Base-by-base conservation (phyloP, 2,113 vertebrate genomes). In the Phoxinus phoxinus region DNA sequence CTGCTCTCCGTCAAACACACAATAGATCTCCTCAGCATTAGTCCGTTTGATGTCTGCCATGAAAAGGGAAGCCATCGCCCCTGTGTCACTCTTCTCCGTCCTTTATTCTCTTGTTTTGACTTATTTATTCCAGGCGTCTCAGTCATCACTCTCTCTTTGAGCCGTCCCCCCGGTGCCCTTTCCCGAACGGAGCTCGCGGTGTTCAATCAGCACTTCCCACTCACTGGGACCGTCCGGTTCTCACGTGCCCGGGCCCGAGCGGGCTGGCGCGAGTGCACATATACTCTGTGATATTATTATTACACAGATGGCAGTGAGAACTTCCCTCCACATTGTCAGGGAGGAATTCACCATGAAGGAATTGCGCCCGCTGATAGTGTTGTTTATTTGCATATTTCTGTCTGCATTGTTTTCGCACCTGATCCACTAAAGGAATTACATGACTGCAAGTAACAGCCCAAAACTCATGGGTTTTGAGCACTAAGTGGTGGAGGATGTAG, bases 31-130 rank as follows among this genome's bases (percentile, higher is more conserved):
- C 82, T 87, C 78, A 83, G 61, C 78, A 65, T 78, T 67, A 56
- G 53, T 75, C 81, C 53, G 79, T 87, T 91, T 90, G 89, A 91
- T 85, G 88, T 87, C 65, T 32, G 67, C 63, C 67, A 86, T 89
- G 89, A 89, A 89, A 87, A 85, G 85, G 27, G 44, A 46, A 77
- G 53, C 58, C 74, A 76, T 81, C 44, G 58, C 53, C 63, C 15
- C 30, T 75, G 63, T 78, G 72, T 81, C 63, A 74, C n/a, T 85
- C 44, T 69, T 81, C 32, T 73, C 77, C 75, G 44, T 84, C 84
- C 85, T 81, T 84, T 80, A 83, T 87, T 78, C 46, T 72, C 56
- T 25, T 73, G 2, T 21, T 63, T 83, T 85, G 85, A 80, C 84
- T 89, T 90, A 84, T 84, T 90, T 84, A 30, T 77, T 71, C 35